Evolutionary conservation across 2,113 vertebrate species (phyloP).

Genomic region (Zosterops hypoxanthus): DNA sequence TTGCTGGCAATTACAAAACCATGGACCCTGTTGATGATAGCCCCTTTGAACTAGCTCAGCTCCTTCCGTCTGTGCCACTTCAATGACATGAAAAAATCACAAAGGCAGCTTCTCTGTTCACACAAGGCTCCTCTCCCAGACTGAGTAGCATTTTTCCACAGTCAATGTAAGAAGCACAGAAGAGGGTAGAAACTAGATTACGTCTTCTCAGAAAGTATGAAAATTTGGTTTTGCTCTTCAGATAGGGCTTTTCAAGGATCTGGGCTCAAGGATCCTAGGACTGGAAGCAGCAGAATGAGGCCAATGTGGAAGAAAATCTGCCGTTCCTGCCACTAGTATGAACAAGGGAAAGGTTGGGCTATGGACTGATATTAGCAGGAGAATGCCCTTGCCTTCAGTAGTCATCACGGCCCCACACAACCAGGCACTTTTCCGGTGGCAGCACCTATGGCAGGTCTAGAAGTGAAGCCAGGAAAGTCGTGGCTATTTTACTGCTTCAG

Average conservation of each 20-base stretch:
- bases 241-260: background rate
- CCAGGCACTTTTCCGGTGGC: background rate
- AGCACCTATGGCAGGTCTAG: background rate
- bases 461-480: background rate
- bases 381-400: background rate
- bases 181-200: background rate
- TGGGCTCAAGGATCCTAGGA: background rate
- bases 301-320: background rate
- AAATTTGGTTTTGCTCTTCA: background rate
- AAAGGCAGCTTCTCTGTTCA: background rate
- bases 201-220: background rate
- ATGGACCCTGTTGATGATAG: background rate
- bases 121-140: background rate
- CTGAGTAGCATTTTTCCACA: background rate
- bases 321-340: background rate
- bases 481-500: background rate
- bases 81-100: background rate
- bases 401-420: background rate
- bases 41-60: background rate
- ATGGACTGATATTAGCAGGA: background rate
- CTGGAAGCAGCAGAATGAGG: background rate
- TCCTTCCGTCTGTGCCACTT: background rate
- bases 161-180: background rate
- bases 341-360: background rate
- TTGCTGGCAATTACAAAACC: background rate